These are phyloP conservation scores for Drosophila mayri DNA, from an alignment of 1,140 invertebrate genomes.

Conservation along the genomic window DNA sequence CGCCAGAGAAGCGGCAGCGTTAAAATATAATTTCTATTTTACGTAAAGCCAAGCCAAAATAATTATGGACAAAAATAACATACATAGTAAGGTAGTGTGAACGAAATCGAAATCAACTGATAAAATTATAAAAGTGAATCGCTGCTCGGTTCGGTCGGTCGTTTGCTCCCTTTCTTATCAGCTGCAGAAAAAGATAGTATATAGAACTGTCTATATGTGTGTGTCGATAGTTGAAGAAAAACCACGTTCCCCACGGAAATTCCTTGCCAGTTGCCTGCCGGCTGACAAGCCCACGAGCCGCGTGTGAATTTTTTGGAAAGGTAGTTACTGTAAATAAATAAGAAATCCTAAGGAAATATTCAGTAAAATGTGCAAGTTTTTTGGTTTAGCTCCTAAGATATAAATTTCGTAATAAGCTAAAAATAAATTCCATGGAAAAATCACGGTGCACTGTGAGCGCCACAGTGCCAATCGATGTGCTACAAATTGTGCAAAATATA, in stretches of 20 bases:
- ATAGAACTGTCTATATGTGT: conserved; percentile 22
- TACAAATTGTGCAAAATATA: conserved; percentile 39
- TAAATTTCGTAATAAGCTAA: conserved; percentile 72
- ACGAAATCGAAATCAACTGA: conserved; percentile 58
- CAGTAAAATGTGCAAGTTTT: conserved; percentile 15
- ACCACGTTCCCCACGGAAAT: conserved; percentile 41
- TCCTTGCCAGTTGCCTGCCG: conserved; percentile 49
- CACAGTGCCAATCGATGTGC: conserved; percentile 13
- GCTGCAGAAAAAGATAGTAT: conserved; percentile 31
- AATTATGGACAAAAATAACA: conserved; percentile 19
- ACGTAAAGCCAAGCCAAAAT: conserved; percentile 13
- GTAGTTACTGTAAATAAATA: conserved; percentile 12
- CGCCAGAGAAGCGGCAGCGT: conserved; percentile 23
- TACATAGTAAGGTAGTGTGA: conserved; percentile 23
- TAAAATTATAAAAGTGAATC: conserved; percentile 46
- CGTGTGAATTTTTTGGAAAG: conserved; percentile 43
- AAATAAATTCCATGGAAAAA: conserved; percentile 69
- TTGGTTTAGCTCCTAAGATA: conserved; percentile 30
- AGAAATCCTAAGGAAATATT: not conserved
- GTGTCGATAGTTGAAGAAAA: conserved; percentile 14
- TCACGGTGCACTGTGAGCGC: conserved; percentile 53
- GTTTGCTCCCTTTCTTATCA: conserved; percentile 40
- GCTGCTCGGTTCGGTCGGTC: conserved; percentile 3
- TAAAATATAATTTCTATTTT: conserved; percentile 27
- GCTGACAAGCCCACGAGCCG: conserved; percentile 29